Evolutionary conservation across 2,888 invertebrate species (phyloP).

Genomic region (Lypha dubia): DNA sequence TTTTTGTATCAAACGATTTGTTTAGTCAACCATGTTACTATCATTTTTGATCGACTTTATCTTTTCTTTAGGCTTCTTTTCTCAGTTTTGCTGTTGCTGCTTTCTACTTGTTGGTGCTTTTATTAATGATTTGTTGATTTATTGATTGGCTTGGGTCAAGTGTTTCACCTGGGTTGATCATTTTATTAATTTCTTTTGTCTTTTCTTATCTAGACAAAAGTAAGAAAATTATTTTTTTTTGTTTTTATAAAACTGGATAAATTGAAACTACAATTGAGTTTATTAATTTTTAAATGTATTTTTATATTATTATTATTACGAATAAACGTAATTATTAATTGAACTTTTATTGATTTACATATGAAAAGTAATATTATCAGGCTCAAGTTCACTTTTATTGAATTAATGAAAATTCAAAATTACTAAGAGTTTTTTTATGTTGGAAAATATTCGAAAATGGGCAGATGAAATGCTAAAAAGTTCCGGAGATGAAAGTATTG

Average conservation of each 20-base stretch:
- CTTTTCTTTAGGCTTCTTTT: slow-evolving; percentile 12
- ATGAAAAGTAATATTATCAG: no score
- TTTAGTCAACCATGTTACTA: slow-evolving; percentile 63
- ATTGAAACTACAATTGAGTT: slow-evolving; percentile 55
- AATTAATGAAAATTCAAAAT: no score
- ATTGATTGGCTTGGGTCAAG: slow-evolving; percentile 81
- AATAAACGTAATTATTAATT: no score
- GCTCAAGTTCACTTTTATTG: no score
- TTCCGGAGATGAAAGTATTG: no score
- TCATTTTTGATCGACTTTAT: slow-evolving; percentile 20
- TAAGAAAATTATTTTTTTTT: slow-evolving; percentile 39
- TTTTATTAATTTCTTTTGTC: slow-evolving; percentile 61
- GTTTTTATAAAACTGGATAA: slow-evolving; percentile 12
- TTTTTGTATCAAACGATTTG: slow-evolving; percentile 67
- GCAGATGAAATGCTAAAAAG: no score
- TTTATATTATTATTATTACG: no score
- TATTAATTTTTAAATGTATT: not conserved
- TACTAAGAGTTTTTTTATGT: no score
- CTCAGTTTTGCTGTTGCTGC: not conserved
- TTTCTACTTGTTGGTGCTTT: slow-evolving; percentile 54
- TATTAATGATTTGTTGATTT: slow-evolving; percentile 82
- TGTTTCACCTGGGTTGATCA: slow-evolving; percentile 73
- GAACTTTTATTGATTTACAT: no score
- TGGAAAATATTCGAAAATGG: no score
- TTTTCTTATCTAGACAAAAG: slow-evolving; percentile 17